A percentile compares a stretch with the other conserved stretches of the same genome.
Conservation (phyloP, 2,888 invertebrate species). For the Minunthozetes semirufus region DNA sequence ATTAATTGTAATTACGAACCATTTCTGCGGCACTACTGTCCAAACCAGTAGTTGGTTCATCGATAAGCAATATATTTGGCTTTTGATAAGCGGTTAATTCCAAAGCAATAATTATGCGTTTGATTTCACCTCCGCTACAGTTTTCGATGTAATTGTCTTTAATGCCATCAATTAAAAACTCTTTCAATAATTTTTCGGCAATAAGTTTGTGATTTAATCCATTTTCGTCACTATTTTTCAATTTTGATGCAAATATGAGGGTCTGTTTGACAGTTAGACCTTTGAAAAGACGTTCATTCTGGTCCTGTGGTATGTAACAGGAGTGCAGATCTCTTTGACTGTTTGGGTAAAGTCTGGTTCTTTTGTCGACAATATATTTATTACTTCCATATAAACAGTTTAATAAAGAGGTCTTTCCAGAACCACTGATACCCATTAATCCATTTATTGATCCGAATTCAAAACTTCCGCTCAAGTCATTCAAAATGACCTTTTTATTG, state of each 20-base stretch:
- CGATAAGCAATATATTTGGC: not conserved
- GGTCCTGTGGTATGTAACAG: slow-evolving; percentile 18
- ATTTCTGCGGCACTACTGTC: slow-evolving; percentile 4
- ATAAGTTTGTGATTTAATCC: not conserved
- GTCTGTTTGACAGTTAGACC: slow-evolving; percentile 10
- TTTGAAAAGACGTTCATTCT: not conserved
- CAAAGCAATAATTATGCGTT: not conserved
- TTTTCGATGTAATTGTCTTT: not conserved
- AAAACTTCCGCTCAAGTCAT: too few species aligned
- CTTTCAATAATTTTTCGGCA: not conserved
- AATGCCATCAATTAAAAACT: not conserved
- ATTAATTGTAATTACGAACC: not conserved
- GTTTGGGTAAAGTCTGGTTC: too few species aligned
- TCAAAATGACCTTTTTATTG: too few species aligned
- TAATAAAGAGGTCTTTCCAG: too few species aligned
- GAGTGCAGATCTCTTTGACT: not conserved
- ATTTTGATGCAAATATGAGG: slow-evolving; percentile 20
- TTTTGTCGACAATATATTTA: too few species aligned
- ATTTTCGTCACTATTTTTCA: slow-evolving; percentile 8
- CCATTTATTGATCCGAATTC: too few species aligned
- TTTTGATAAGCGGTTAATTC: not conserved
- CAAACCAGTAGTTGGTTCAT: slow-evolving; percentile 13
- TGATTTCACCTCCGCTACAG: slow-evolving; percentile 5
- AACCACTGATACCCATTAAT: too few species aligned
- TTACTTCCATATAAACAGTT: too few species aligned